Conservation (phyloP, 2,113 vertebrate species). For the Hippotragus niger region DNA sequence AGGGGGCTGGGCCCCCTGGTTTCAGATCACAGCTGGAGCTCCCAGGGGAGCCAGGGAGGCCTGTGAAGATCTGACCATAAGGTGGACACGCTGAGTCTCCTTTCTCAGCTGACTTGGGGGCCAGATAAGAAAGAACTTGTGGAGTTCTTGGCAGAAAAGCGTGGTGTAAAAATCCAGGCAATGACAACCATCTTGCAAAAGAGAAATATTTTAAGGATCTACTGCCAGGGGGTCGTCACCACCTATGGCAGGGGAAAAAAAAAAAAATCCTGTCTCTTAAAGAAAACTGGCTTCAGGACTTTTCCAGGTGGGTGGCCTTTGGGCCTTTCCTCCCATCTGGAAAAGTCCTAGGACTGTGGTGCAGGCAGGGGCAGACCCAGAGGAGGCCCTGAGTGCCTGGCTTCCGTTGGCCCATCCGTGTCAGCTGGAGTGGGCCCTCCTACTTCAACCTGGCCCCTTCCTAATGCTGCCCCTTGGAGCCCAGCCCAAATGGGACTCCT, state of each 20-base stretch:
- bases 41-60: neutral
- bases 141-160: neutral
- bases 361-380: fast-evolving
- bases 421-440: neutral
- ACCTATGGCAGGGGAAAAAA: neutral
- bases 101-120: neutral
- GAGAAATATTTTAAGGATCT: neutral
- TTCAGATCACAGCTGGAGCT: neutral
- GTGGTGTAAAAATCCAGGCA: neutral
- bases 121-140: neutral
- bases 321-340: too few relatives aligned
- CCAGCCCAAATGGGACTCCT: neutral
- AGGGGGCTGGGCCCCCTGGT: neutral
- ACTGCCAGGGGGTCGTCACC: too few relatives aligned
- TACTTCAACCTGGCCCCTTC: neutral
- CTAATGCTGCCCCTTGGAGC: fast-evolving
- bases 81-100: neutral
- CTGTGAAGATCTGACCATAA: fast-evolving
- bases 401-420: fast-evolving
- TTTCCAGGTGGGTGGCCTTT: neutral
- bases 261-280: neutral
- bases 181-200: neutral
- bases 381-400: neutral
- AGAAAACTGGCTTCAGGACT: neutral
- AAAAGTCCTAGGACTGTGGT: neutral